Base-by-base conservation (phyloP, 2,113 vertebrate species). In the Arothron firmamentum region DNA sequence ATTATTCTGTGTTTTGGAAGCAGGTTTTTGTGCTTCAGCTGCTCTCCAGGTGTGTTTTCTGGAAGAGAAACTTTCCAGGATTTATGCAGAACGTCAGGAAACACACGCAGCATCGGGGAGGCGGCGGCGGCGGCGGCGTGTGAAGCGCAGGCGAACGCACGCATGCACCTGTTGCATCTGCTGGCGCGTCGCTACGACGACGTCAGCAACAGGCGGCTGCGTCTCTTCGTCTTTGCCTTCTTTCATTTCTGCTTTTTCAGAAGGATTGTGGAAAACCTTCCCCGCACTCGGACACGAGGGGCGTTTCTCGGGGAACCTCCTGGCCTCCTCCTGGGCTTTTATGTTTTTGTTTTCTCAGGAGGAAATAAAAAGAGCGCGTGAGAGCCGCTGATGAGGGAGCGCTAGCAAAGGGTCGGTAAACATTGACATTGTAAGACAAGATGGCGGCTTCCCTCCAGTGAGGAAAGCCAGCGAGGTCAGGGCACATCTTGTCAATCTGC, bases 351-450 rank as follows among this genome's bases (percentile, higher is more conserved):
- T 42, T 52, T 59, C 34, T 25, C 62, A 23, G 67, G 59, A 65
- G 63, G 66, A 82, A 78, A 70, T 75, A 75, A 67, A 38, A 72
- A 59, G 49, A 38, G 63, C 23, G 67, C 53, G 59, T 63, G 70
- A 67, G 81, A 73, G 76, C 51, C 1, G 34, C 47, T 58, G 73
- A 71, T 52, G 0, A 2, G 83, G 83, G 78, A 74, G 65, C 62
- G 45, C 72, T 72, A 78, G 77, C 75, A 54, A 65, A 3, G 43
- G 62, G 55, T 67, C 13, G 41, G 65, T 81, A 84, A 88, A 88
- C 80, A 84, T 80, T 83, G 80, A 86, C 46, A 9, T 83, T 88
- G 86, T 86, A 86, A 88, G 67, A 79, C 80, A 85, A 83, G 82
- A 86, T 79, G 83, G 77, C 77, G 17, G 80, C 77, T 80, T 75